These are phyloP conservation scores for Acanthaster planci DNA, from an alignment of 35 echinoderm and acorn worm species.

Conservation along the genomic window DNA sequence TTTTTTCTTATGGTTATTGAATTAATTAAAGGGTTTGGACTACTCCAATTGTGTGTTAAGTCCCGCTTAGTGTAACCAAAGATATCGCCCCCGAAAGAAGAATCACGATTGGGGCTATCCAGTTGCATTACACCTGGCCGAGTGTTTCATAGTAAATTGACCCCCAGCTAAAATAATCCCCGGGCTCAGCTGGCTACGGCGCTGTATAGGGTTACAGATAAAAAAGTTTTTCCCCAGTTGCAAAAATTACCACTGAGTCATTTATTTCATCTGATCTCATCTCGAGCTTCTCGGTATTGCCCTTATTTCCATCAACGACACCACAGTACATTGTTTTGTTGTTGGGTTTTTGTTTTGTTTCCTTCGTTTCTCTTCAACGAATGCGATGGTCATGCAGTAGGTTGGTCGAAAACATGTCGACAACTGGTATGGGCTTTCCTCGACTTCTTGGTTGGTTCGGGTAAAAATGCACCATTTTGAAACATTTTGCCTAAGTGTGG, in stretches of 20 bases:
- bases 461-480: too few relatives aligned
- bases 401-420: too few relatives aligned
- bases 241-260: neutral
- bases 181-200: conserved; percentile 1
- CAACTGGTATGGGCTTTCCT: too few relatives aligned
- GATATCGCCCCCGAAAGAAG: conserved; percentile 8
- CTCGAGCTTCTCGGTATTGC: too few relatives aligned
- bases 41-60: conserved; percentile 2
- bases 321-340: too few relatives aligned
- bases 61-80: conserved; percentile 12
- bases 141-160: conserved; percentile 29
- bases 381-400: too few relatives aligned
- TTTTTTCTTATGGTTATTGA: neutral
- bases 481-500: too few relatives aligned
- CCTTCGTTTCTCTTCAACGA: too few relatives aligned
- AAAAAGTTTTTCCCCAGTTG: neutral
- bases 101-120: conserved; percentile 18
- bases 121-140: conserved; percentile 19
- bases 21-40: conserved; percentile 17
- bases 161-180: conserved; percentile 13
- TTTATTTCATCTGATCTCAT: neutral
- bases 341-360: too few relatives aligned
- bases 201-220: neutral
- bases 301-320: too few relatives aligned
- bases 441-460: too few relatives aligned